Percentiles rank a stretch among this genome's conserved stretches.
phyloP scores from a whole-genome alignment of 2,797 vertebrate species.

The Somateria mollissima region DNA sequence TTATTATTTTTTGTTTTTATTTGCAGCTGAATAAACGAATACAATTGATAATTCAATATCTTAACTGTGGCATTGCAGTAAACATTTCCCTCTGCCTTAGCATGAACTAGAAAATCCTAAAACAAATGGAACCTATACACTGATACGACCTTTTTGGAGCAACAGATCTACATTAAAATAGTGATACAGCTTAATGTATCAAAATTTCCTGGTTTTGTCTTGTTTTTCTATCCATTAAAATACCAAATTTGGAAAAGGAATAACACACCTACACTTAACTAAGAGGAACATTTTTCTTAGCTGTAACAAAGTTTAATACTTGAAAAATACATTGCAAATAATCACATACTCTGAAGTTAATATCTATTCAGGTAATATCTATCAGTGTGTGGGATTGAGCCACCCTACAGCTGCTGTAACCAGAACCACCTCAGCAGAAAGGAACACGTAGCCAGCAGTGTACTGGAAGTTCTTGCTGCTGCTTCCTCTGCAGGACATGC shows the following conservation, averaged over 20 bases:
- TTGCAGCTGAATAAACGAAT: conserved; percentile 39
- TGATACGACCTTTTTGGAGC: background rate
- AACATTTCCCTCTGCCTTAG: background rate
- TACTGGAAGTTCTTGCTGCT: background rate
- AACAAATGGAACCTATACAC: background rate
- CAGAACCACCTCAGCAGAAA: background rate
- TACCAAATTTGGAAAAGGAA: background rate
- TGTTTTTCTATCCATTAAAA: background rate
- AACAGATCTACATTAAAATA: background rate
- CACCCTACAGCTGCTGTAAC: background rate
- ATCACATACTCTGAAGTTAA: background rate
- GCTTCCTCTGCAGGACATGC: background rate
- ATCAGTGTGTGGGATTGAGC: background rate
- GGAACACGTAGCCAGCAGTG: background rate
- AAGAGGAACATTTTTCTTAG: background rate
- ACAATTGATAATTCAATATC: background rate
- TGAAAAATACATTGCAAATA: background rate
- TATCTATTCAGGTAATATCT: background rate
- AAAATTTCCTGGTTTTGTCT: background rate
- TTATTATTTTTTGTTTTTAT: background rate
- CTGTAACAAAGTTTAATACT: background rate
- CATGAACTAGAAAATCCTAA: background rate
- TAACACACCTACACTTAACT: background rate
- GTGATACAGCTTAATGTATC: background rate
- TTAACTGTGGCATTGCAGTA: background rate